Evolutionary conservation across 2,113 vertebrate genomes (phyloP).

Genomic region (Ancistrus triradiatus): DNA sequence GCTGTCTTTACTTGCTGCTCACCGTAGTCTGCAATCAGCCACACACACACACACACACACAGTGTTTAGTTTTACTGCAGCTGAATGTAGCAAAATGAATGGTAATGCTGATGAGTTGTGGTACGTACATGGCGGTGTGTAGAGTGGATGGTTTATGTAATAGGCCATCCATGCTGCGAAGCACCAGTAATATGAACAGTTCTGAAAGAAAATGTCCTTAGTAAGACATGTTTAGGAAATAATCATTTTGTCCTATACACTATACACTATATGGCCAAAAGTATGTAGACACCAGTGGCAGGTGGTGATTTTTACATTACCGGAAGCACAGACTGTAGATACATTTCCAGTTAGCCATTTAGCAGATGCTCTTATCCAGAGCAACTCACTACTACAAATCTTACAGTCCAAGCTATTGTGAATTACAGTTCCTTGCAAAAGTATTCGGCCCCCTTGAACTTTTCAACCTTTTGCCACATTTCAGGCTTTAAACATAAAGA

Average conservation of each 20-base stretch:
- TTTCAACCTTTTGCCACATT: no score
- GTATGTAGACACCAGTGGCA: no score
- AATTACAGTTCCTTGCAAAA: no score
- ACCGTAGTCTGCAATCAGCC: slow-evolving; percentile 70
- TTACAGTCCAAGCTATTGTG: no score
- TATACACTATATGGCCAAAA: no score
- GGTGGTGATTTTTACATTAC: neutral
- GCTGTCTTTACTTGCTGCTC: slow-evolving; percentile 80
- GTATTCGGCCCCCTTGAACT: no score
- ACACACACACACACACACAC: neutral
- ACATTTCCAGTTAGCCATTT: neutral
- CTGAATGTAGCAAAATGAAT: slow-evolving; percentile 5
- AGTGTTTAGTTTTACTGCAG: neutral
- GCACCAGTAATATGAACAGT: slow-evolving; percentile 90
- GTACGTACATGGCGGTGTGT: slow-evolving; percentile 84
- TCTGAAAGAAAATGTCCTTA: slow-evolving; percentile 66
- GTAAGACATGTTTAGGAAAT: neutral
- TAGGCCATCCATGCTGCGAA: slow-evolving; percentile 92
- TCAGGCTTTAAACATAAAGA: no score
- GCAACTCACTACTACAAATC: no score
- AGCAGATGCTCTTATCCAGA: no score
- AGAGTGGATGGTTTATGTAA: slow-evolving; percentile 93
- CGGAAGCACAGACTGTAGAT: no score
- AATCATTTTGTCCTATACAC: neutral
- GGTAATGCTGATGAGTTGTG: neutral